Evolutionary conservation across 2,113 vertebrate genomes (phyloP).

Genomic region (Chiloscyllium plagiosum): DNA sequence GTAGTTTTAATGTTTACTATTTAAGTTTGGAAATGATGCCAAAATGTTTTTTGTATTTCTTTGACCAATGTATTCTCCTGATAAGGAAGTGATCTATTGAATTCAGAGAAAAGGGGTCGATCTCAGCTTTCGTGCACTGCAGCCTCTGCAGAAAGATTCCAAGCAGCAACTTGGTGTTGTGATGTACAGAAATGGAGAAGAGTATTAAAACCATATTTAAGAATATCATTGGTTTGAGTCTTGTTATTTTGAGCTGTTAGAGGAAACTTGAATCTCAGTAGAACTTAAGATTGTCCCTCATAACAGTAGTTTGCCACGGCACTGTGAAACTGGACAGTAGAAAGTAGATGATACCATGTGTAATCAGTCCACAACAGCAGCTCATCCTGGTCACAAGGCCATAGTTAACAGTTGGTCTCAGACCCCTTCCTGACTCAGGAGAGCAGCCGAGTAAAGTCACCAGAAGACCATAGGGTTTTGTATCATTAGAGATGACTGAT

Average conservation of each 20-base stretch:
- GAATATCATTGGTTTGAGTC: constrained; percentile 55
- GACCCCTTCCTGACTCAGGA: no score
- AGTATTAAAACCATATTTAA: constrained; percentile 85
- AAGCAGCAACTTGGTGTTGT: constrained; percentile 78
- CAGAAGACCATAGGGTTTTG: no score
- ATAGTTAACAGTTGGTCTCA: neutral
- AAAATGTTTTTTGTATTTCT: constrained; percentile 74
- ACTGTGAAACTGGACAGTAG: neutral
- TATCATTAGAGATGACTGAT: no score
- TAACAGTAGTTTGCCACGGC: neutral
- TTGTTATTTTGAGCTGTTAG: neutral
- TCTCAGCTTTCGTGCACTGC: constrained; percentile 67
- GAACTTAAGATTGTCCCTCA: neutral
- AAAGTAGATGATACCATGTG: neutral
- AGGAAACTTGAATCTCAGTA: neutral
- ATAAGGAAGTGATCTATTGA: constrained; percentile 69
- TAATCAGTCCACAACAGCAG: neutral
- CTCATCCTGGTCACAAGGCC: no score
- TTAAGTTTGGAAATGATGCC: constrained; percentile 81
- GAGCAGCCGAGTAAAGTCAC: no score
- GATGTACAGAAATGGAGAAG: constrained; percentile 83
- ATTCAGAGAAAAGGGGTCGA: constrained; percentile 43
- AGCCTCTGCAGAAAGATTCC: constrained; percentile 73
- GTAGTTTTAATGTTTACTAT: constrained; percentile 79
- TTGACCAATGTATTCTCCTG: constrained; percentile 77